Percentiles rank a stretch among this genome's conserved stretches.
phyloP scores from a whole-genome alignment of 2,113 vertebrate genomes.

The Atlantisia rogersi region DNA sequence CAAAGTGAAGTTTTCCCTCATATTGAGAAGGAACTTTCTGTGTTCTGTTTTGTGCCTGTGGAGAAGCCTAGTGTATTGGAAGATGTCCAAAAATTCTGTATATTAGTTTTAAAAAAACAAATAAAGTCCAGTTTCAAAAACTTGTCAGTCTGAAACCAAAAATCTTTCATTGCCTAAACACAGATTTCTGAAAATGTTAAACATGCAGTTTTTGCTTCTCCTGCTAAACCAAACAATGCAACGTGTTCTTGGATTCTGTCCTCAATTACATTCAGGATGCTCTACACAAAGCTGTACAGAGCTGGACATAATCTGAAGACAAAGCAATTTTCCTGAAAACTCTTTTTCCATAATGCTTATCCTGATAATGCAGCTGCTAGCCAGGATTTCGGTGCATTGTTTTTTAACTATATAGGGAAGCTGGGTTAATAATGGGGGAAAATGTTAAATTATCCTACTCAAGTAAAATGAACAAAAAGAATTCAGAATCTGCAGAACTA shows the following conservation, averaged over 20 bases:
- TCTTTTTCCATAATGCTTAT: background rate
- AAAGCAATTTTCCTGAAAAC: conserved; percentile 1
- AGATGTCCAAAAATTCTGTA: background rate
- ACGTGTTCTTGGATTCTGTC: background rate
- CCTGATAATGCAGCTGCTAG: background rate
- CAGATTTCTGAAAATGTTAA: background rate
- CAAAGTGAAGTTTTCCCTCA: no score
- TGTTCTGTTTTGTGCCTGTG: no score
- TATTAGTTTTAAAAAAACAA: background rate
- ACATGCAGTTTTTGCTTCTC: background rate
- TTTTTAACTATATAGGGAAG: background rate
- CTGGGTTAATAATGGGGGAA: background rate
- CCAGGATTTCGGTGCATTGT: background rate
- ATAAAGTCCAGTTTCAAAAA: background rate
- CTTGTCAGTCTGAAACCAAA: background rate
- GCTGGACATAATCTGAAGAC: background rate
- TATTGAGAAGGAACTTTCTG: no score
- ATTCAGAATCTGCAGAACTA: background rate
- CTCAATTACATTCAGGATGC: background rate
- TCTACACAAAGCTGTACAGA: background rate
- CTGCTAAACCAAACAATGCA: background rate
- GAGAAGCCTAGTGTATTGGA: background rate
- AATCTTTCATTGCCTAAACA: background rate
- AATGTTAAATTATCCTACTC: background rate
- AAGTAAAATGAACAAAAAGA: background rate